A percentile compares a stretch with the other conserved stretches of the same genome.
These are phyloP conservation scores for Heterodera schachtii DNA, from an alignment of 1,140 invertebrate species.

Conservation along the genomic window DNA sequence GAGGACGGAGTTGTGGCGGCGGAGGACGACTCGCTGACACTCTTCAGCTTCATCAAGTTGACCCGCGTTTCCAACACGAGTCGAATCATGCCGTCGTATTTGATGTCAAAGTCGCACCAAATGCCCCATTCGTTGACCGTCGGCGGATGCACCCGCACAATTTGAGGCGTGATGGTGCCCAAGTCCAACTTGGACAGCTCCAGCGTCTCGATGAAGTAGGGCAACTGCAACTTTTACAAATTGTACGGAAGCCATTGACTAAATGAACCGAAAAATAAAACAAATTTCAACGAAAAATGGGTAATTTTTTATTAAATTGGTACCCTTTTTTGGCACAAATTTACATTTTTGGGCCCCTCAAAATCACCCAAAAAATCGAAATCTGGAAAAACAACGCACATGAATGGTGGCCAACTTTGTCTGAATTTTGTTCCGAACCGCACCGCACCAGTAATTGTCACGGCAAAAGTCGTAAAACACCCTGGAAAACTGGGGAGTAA, in stretches of 20 bases:
- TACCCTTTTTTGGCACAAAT: not conserved
- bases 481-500: slow-evolving; percentile 73
- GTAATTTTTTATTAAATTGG: slow-evolving; percentile 7
- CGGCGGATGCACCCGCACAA: slow-evolving; percentile 77
- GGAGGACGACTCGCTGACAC: slow-evolving; percentile 35
- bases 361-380: no score
- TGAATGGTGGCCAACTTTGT: slow-evolving; percentile 83
- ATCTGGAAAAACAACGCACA: slow-evolving; percentile 60
- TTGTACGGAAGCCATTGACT: no score
- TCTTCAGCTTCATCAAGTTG: slow-evolving; percentile 82
- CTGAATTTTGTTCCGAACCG: slow-evolving; percentile 76
- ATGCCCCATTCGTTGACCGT: slow-evolving; percentile 80
- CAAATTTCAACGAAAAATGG: not conserved
- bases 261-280: not conserved
- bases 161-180: slow-evolving; percentile 73
- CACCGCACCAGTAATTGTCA: slow-evolving; percentile 71
- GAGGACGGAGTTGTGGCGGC: not conserved
- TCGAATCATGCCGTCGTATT: slow-evolving; percentile 82
- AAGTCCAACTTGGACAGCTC: slow-evolving; percentile 77
- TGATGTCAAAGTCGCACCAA: slow-evolving; percentile 88
- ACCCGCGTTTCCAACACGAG: slow-evolving; percentile 93
- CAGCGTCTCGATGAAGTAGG: slow-evolving; percentile 84
- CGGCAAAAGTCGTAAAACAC: slow-evolving; percentile 79
- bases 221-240: slow-evolving; percentile 70
- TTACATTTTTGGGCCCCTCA: no score